Evolutionary conservation across 2,113 vertebrate genomes (phyloP), one percentile per base, ranked within the genome.

Genomic region (Mormoops blainvillei): DNA sequence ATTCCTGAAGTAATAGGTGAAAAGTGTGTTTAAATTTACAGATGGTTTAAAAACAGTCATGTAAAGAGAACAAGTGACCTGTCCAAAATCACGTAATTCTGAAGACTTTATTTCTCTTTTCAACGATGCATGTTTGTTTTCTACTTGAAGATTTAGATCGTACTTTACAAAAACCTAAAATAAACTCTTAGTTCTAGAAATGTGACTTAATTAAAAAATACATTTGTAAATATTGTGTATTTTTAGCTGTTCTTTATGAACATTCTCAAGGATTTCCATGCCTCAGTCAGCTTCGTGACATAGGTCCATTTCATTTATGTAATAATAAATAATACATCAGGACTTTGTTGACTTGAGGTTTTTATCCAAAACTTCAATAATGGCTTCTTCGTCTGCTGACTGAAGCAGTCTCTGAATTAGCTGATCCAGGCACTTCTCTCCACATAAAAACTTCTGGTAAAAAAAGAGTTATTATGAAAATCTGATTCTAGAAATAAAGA

Each of bases 391-490:
- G 80, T 99, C 98, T 1, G 98, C 97, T 52, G 98, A 98, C 43
- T 98, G 98, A 85, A 99, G 98, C 0, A 99, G 74, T 38, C 98
- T 98, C 67, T 96, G 94, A 97, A 99, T 99, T 54, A 99, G 96
- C 22, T 99, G 98, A 90, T 99, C 98, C 70, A 99, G 98, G 3
- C 91, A 97, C 68, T 99, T 99, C 24, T 98, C 99, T 67, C 99
- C 99, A 96, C 90, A 98, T 94, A 99, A 98, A 96, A 99, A 99
- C 97, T 99, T 99, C 99, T 99, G 80, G 5, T 10, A 33, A 97
- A 80, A 95, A 95, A 9, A 48, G 0, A 93, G 56, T 70, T 88
- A 92, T 43, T 91, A 92, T 38, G 41, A 90, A 95, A 80, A 85
- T 24, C 45, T 71, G 41, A 65, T 85, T 54, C 52, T 70, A 95